These are phyloP conservation scores for Aptenodytes patagonicus DNA, from an alignment of 2,113 vertebrate species.

Conservation along the genomic window DNA sequence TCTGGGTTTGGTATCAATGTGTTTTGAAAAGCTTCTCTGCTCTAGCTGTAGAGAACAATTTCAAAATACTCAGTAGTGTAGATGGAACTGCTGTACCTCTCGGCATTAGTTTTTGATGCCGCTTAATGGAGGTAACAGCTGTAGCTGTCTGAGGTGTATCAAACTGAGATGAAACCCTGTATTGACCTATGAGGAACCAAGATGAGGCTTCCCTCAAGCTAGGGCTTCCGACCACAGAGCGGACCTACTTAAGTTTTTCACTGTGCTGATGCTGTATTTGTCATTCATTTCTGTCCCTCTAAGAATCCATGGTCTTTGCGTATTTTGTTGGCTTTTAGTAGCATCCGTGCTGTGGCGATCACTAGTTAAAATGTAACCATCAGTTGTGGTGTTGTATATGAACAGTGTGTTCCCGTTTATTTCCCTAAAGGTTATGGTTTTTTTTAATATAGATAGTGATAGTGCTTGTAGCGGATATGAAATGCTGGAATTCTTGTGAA, in stretches of 20 bases:
- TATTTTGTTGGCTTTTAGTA: neutral
- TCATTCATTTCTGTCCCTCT: neutral
- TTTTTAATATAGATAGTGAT: neutral
- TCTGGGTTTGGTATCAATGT: neutral
- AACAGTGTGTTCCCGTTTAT: neutral
- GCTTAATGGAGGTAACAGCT: neutral
- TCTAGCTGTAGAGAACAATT: neutral
- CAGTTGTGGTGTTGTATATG: neutral
- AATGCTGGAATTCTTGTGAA: neutral
- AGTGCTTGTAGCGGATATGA: neutral
- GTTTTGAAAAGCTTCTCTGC: neutral
- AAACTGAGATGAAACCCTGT: neutral
- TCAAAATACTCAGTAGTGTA: neutral
- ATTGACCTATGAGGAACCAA: neutral
- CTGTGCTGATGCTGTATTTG: neutral
- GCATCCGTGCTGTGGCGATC: too few relatives aligned
- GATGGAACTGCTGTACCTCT: neutral
- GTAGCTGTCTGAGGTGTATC: neutral
- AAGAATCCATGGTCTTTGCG: neutral
- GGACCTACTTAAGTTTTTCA: neutral
- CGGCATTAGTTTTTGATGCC: neutral
- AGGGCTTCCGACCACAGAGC: neutral
- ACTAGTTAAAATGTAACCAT: neutral
- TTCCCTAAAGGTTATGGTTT: neutral
- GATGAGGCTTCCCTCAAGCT: neutral